Conservation (phyloP, 2,113 vertebrate genomes). For the Colinus virginianus region DNA sequence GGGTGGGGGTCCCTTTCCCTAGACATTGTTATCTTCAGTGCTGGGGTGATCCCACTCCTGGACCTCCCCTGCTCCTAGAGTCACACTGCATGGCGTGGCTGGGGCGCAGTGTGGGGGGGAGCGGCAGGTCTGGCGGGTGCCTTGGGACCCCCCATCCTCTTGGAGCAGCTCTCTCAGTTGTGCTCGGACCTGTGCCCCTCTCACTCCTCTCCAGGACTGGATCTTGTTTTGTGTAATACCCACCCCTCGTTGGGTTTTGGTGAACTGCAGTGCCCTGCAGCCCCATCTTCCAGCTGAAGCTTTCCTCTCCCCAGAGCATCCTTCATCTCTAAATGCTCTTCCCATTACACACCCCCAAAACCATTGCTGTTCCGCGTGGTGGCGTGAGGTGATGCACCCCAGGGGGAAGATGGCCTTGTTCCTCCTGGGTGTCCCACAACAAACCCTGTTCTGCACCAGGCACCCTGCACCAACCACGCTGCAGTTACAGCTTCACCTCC, state of each 20-base stretch:
- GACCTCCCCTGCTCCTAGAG: constrained; percentile 32
- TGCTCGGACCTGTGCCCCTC: background rate
- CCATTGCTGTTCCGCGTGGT: constrained; percentile 27
- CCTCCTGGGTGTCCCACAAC: constrained; percentile 70
- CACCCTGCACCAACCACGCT: constrained; percentile 60
- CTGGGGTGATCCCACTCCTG: background rate
- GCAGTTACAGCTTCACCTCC: constrained; percentile 66
- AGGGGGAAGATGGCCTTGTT: constrained; percentile 64
- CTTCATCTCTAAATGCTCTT: constrained; percentile 10
- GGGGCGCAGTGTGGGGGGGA: background rate
- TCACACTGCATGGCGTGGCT: constrained; percentile 19
- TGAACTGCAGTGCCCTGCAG: background rate
- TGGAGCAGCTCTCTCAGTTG: background rate
- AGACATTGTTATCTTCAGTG: constrained; percentile 57
- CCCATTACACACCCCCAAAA: background rate
- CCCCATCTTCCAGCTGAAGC: background rate
- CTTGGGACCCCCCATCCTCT: background rate
- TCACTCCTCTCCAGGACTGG: background rate
- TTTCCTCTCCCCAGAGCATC: constrained; percentile 26
- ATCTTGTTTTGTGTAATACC: constrained; percentile 57
- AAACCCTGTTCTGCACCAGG: constrained; percentile 71
- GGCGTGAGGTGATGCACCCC: constrained; percentile 56
- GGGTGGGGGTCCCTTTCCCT: constrained; percentile 45
- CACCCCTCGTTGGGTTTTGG: constrained; percentile 24
- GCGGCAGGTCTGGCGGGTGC: background rate